phyloP scores from a whole-genome alignment of 2,888 invertebrate species.

The Gastracanthus pulcherrimus region DNA sequence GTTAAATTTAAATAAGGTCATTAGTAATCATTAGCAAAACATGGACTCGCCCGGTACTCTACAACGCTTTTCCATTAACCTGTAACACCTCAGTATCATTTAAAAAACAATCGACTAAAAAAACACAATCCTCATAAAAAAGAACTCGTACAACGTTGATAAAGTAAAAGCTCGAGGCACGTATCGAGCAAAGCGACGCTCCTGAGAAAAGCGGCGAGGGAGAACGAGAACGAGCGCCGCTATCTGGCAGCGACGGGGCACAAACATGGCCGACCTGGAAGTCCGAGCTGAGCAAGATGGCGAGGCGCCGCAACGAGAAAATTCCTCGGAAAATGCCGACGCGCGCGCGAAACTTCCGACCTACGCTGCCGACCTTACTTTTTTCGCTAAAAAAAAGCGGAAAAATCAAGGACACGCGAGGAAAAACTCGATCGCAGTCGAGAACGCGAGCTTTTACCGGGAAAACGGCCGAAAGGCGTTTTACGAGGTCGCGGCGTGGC shows the following conservation, averaged over 20 bases:
- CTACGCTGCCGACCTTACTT: neutral
- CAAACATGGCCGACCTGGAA: slow-evolving; percentile 73
- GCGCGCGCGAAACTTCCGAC: too few relatives aligned
- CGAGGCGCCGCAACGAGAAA: slow-evolving; percentile 60
- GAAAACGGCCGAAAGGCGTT: neutral
- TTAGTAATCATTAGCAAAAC: neutral
- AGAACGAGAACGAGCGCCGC: slow-evolving; percentile 53
- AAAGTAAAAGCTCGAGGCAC: neutral
- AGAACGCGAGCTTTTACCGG: neutral
- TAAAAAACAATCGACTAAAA: neutral
- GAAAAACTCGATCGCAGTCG: neutral
- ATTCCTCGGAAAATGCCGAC: slow-evolving; percentile 15
- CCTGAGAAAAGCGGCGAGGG: slow-evolving; percentile 66
- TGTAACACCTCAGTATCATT: neutral
- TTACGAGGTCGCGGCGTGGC: neutral
- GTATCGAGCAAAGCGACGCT: slow-evolving; percentile 41
- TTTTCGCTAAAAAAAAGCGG: neutral
- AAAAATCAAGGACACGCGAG: neutral
- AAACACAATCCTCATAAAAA: neutral
- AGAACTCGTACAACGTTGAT: neutral
- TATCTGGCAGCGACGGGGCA: slow-evolving; percentile 14
- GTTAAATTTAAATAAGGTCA: neutral
- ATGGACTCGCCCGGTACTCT: slow-evolving; percentile 44
- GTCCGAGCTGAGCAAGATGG: slow-evolving; percentile 74
- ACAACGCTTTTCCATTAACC: neutral